These are phyloP conservation scores for Habropoda laboriosa DNA, from an alignment of 1,140 invertebrate genomes.

Conservation along the genomic window DNA sequence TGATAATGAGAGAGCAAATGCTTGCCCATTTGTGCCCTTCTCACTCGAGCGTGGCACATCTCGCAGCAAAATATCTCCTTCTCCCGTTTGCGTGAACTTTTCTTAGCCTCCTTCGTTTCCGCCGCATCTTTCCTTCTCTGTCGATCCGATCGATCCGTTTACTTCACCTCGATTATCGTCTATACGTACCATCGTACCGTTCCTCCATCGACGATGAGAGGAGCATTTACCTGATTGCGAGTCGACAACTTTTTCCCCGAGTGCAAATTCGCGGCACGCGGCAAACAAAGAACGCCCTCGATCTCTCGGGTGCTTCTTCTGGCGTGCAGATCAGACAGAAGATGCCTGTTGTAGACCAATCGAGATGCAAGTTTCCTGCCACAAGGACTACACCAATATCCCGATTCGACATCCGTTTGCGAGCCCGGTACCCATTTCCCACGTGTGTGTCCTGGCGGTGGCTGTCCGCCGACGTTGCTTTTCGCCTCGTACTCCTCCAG, in stretches of 20 bases:
- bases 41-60: slow-evolving; percentile 87
- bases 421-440: slow-evolving; percentile 90
- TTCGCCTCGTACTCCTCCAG: slow-evolving; percentile 72
- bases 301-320: slow-evolving; percentile 86
- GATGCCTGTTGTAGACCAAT: slow-evolving; percentile 88
- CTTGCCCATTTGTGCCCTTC: slow-evolving; percentile 88
- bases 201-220: too few species aligned
- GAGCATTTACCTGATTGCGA: slow-evolving; percentile 31
- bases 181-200: too few species aligned
- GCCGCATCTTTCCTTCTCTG: slow-evolving; percentile 65
- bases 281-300: slow-evolving; percentile 69
- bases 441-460: slow-evolving; percentile 86
- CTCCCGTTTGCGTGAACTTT: slow-evolving; percentile 81
- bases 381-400: slow-evolving; percentile 90
- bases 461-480: slow-evolving; percentile 69
- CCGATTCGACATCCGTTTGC: slow-evolving; percentile 75
- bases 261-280: slow-evolving; percentile 32
- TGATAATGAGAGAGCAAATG: slow-evolving; percentile 93
- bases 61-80: slow-evolving; percentile 85
- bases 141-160: background rate
- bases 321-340: slow-evolving; percentile 87
- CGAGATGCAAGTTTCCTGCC: slow-evolving; percentile 88
- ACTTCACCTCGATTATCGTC: too few species aligned
- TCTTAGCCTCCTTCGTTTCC: slow-evolving; percentile 68
- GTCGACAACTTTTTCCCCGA: slow-evolving; percentile 30